Conservation (phyloP, 2,797 vertebrate species). For the Loris lydekkerianus region DNA sequence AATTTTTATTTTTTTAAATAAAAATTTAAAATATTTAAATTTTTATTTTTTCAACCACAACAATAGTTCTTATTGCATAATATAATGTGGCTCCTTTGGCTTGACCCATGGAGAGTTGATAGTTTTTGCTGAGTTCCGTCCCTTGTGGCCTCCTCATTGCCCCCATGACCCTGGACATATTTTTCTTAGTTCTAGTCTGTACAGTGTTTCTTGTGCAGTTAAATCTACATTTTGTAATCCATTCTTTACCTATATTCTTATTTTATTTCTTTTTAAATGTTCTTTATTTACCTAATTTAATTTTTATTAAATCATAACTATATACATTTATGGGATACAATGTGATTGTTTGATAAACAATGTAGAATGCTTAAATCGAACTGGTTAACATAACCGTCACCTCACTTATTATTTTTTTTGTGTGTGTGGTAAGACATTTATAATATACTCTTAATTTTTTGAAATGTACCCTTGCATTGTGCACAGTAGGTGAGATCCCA, state of each 20-base stretch:
- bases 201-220: not conserved
- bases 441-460: no score
- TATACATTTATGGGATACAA: no score
- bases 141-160: not conserved
- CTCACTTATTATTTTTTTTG: no score
- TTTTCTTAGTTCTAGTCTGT: not conserved
- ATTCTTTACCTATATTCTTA: not conserved
- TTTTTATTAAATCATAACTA: no score
- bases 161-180: not conserved
- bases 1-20: not conserved
- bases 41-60: not conserved
- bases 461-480: no score
- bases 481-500: no score
- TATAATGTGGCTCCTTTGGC: not conserved
- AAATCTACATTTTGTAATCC: not conserved
- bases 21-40: not conserved
- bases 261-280: not conserved
- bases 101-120: not conserved
- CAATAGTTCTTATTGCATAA: not conserved
- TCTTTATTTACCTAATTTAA: no score
- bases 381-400: no score
- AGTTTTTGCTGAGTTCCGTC: not conserved
- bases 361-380: no score
- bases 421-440: no score
- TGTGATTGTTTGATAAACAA: no score